A percentile compares a stretch with the other conserved stretches of the same genome.
phyloP scores from a whole-genome alignment of 2,113 vertebrate species.

The Garra rufa region DNA sequence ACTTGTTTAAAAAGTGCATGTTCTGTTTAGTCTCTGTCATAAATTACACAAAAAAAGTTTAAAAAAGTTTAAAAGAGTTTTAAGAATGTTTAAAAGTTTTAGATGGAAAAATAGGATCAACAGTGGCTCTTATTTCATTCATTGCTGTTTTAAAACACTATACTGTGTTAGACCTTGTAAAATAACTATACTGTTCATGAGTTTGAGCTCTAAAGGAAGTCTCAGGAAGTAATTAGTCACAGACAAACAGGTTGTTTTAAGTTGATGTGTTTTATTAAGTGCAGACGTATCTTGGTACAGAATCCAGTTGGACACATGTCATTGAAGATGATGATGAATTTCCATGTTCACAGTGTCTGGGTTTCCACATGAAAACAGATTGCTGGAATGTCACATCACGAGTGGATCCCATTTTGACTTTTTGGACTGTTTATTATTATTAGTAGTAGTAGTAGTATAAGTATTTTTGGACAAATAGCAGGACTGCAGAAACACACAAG shows the following conservation, averaged over 20 bases:
- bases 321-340: not conserved
- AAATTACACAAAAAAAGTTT: not conserved
- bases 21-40: not conserved
- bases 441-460: conserved; percentile 63
- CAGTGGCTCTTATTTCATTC: not conserved
- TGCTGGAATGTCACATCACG: conserved; percentile 21
- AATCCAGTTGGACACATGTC: conserved; percentile 15
- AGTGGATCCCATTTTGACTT: conserved; percentile 29
- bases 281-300: conserved; percentile 39
- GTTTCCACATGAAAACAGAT: conserved; percentile 30
- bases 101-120: not conserved
- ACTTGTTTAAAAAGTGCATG: not conserved
- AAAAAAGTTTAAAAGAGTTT: not conserved
- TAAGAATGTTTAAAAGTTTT: not conserved
- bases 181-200: not conserved
- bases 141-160: not conserved
- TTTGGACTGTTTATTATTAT: conserved; percentile 56
- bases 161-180: not conserved
- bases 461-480: conserved; percentile 90
- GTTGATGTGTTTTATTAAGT: conserved; percentile 39
- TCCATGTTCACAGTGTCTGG: conserved; percentile 18
- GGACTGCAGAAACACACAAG: conserved; percentile 93
- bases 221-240: not conserved
- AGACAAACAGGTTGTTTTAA: conserved; percentile 33
- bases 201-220: not conserved